Evolutionary conservation across 2,113 vertebrate species (phyloP).

Genomic region (Larimichthys polyactis): DNA sequence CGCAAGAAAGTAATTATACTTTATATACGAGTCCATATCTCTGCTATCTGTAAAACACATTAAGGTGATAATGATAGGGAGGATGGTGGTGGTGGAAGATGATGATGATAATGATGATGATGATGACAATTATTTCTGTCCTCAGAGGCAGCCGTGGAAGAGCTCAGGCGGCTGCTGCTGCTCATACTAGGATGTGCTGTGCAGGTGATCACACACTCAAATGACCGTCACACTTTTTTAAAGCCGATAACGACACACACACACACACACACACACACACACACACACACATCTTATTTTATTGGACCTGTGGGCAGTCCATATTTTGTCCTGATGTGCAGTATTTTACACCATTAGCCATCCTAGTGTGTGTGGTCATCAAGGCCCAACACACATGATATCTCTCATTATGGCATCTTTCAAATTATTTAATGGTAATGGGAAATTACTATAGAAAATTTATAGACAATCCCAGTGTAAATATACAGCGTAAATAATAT

Average conservation of each 20-base stretch:
- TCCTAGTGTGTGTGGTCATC: neutral
- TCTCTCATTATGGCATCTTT: neutral
- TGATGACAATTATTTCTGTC: conserved; percentile 57
- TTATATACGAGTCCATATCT: conserved; percentile 61
- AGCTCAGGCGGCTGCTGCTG: conserved; percentile 87
- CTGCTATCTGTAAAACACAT: conserved; percentile 65
- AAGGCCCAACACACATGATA: neutral
- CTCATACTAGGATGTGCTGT: conserved; percentile 91
- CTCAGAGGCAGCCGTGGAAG: conserved; percentile 87
- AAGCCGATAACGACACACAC: conserved; percentile 12
- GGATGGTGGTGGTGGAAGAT: conserved; percentile 10
- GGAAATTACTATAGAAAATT: no score
- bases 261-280: neutral
- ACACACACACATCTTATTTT: neutral
- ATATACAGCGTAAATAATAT: no score
- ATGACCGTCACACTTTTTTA: conserved; percentile 10
- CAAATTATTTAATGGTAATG: neutral
- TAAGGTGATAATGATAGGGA: conserved; percentile 65
- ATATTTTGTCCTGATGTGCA: neutral
- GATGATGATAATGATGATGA: conserved; percentile 57
- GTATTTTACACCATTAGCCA: neutral
- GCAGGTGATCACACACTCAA: conserved; percentile 82
- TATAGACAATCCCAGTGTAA: no score
- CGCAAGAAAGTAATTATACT: conserved; percentile 64
- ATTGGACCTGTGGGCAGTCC: neutral